A percentile compares a stretch with the other conserved stretches of the same genome.
Evolutionary conservation across 2,113 vertebrate genomes (phyloP).

Genomic region (Lagopus leucura): DNA sequence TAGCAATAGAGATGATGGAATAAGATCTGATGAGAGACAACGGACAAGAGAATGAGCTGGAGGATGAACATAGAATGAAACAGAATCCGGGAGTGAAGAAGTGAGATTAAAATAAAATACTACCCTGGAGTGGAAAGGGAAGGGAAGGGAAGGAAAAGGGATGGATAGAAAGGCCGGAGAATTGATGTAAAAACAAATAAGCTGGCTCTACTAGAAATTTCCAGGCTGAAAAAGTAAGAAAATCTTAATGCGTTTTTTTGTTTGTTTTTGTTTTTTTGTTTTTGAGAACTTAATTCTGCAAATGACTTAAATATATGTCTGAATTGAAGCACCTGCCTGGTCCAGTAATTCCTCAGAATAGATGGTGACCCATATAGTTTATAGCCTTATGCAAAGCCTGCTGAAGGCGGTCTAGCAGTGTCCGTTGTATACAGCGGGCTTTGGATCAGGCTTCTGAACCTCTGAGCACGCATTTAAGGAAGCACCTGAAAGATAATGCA

Average conservation of each 20-base stretch:
- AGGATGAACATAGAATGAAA: not conserved
- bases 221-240: not conserved
- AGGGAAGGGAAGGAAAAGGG: not conserved
- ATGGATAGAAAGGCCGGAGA: not conserved
- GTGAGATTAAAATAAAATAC: not conserved
- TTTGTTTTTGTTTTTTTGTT: too few species aligned
- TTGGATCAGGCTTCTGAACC: not conserved
- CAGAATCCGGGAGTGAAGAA: not conserved
- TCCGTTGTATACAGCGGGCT: not conserved
- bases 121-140: not conserved
- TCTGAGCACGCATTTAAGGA: not conserved
- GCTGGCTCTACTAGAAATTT: not conserved
- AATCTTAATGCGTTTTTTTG: not conserved
- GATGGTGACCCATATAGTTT: accelerated
- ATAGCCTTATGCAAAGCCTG: not conserved
- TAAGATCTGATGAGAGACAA: not conserved
- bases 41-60: not conserved
- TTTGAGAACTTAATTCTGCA: not conserved
- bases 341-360: not conserved
- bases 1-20: not conserved
- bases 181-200: not conserved
- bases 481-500: not conserved
- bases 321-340: not conserved
- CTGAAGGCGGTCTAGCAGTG: not conserved
- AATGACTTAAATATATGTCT: not conserved